These are phyloP conservation scores for Notiomystis cincta DNA, from an alignment of 2,113 vertebrate genomes.

Conservation along the genomic window DNA sequence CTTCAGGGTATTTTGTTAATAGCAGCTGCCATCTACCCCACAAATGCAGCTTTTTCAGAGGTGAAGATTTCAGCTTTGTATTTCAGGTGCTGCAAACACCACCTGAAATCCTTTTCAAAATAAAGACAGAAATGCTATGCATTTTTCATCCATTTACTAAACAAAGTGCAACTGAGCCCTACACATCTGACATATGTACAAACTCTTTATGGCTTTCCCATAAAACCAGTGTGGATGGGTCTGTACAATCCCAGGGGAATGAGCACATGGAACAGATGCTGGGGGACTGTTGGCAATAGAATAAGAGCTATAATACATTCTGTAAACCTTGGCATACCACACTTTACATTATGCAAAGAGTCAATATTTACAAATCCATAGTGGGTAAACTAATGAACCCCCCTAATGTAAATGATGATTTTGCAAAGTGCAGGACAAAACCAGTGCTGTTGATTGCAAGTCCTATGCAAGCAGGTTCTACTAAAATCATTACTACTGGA, in stretches of 20 bases:
- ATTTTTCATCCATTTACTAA: slow-evolving; percentile 60
- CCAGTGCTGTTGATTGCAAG: slow-evolving; percentile 69
- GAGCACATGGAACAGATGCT: slow-evolving; percentile 74
- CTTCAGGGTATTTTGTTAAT: background rate
- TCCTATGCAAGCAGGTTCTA: slow-evolving; percentile 67
- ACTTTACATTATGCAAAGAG: slow-evolving; percentile 86
- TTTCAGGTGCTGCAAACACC: slow-evolving; percentile 14
- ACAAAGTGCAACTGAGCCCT: slow-evolving; percentile 79
- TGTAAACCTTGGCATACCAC: slow-evolving; percentile 94
- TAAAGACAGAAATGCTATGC: background rate
- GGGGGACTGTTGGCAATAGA: slow-evolving; percentile 83
- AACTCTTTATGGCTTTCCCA: slow-evolving; percentile 84
- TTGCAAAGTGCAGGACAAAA: slow-evolving; percentile 80
- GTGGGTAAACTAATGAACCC: slow-evolving; percentile 62
- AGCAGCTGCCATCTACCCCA: background rate
- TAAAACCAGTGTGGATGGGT: slow-evolving; percentile 70
- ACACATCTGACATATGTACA: slow-evolving; percentile 75
- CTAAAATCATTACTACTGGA: slow-evolving; percentile 63
- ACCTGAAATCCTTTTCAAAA: background rate
- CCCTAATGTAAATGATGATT: slow-evolving; percentile 59
- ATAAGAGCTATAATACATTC: slow-evolving; percentile 83
- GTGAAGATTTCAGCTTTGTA: background rate
- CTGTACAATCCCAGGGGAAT: slow-evolving; percentile 80
- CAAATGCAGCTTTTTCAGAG: background rate
- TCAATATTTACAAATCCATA: slow-evolving; percentile 85